Percentiles rank a stretch among this genome's conserved stretches.
Conservation (phyloP, 2,113 vertebrate species). For the Cercopithecus mona region DNA sequence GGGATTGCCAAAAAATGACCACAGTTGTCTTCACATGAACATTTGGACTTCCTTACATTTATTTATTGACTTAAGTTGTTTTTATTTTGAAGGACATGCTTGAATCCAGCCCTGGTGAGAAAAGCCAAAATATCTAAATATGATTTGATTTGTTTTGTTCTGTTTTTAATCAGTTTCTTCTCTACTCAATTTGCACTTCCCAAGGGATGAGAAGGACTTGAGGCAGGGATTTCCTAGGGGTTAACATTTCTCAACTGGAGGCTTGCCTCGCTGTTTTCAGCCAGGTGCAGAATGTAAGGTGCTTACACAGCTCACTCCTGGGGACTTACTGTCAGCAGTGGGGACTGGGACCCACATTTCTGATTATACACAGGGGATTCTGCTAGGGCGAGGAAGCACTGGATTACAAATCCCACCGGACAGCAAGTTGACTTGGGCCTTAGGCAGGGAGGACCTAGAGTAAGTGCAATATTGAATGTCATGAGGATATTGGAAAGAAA, state of each 20-base stretch:
- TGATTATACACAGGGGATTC: background rate
- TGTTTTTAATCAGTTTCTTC: background rate
- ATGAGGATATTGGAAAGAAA: too few relatives aligned
- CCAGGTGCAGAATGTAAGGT: background rate
- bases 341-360: background rate
- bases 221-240: background rate
- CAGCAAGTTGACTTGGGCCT: background rate
- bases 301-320: background rate
- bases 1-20: background rate
- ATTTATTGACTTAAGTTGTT: background rate
- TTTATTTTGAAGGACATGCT: background rate
- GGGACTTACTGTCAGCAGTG: background rate
- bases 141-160: background rate
- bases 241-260: background rate
- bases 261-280: background rate
- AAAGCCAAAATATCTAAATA: background rate
- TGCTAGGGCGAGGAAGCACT: background rate
- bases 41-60: background rate
- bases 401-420: background rate
- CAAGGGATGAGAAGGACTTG: background rate
- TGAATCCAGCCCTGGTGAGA: background rate
- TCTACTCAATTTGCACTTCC: background rate
- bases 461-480: background rate
- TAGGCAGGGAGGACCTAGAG: background rate
- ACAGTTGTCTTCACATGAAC: background rate